These are phyloP conservation scores for Agriopis marginaria DNA, from an alignment of 2,888 invertebrate species.

Conservation along the genomic window DNA sequence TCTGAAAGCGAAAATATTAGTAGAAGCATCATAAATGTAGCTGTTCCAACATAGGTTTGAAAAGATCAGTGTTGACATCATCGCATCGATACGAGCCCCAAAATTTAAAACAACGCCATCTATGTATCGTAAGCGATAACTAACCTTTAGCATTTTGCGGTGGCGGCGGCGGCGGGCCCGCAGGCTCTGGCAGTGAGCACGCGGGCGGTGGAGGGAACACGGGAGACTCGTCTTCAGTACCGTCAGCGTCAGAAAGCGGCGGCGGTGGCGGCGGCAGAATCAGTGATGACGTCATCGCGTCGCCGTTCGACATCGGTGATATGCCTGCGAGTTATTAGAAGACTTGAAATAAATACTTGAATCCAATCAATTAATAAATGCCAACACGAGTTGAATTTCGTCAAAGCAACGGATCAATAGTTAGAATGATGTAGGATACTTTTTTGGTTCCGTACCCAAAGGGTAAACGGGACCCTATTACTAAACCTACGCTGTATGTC, in stretches of 20 bases:
- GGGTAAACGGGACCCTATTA: no score
- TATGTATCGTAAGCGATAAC: neutral
- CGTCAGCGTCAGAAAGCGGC: slow-evolving; percentile 50
- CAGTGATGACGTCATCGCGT: slow-evolving; percentile 66
- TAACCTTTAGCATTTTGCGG: slow-evolving; percentile 86
- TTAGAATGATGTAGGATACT: no score
- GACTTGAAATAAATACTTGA: neutral
- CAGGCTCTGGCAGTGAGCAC: slow-evolving; percentile 90
- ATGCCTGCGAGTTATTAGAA: slow-evolving; percentile 27
- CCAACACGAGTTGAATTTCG: no score
- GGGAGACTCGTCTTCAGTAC: slow-evolving; percentile 57
- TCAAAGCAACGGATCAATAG: no score
- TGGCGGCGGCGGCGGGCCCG: slow-evolving; percentile 91
- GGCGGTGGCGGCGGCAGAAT: slow-evolving; percentile 70
- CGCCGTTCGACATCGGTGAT: slow-evolving; percentile 51
- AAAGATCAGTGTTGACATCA: neutral
- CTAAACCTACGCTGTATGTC: no score
- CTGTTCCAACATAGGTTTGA: no score
- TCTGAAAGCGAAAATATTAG: neutral
- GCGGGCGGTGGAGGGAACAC: slow-evolving; percentile 74
- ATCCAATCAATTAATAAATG: no score
- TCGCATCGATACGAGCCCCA: neutral
- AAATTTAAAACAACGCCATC: slow-evolving; percentile 5
- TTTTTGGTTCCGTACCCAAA: no score
- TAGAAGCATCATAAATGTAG: no score